Conservation (phyloP, 2,888 invertebrate species). For the Caenorhabditis sp. region DNA sequence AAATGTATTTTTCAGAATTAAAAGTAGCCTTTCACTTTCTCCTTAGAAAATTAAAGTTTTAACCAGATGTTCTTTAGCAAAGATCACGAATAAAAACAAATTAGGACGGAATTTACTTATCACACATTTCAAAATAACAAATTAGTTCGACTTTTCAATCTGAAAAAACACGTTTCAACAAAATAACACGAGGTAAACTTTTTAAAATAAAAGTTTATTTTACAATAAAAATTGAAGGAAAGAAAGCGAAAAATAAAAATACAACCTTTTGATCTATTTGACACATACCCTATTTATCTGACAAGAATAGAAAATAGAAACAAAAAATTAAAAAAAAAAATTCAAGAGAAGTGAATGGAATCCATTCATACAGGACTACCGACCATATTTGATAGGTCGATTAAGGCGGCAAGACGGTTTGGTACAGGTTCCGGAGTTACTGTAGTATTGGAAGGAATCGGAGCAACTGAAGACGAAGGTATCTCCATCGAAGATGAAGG, state of each 20-base stretch:
- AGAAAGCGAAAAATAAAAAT: neutral
- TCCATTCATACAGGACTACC: neutral
- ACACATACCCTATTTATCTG: neutral
- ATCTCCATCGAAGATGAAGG: neutral
- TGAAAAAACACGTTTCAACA: neutral
- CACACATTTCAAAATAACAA: neutral
- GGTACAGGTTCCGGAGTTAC: neutral
- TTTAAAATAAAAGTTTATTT: neutral
- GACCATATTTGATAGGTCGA: neutral
- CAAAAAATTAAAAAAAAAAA: neutral
- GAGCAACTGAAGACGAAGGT: neutral
- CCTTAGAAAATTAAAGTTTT: no score
- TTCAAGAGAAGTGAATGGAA: neutral
- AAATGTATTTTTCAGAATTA: no score
- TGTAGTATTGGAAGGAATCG: neutral
- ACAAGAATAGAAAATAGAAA: neutral
- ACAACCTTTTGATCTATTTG: neutral
- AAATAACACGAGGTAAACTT: neutral
- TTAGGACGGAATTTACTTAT: neutral
- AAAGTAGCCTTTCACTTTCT: neutral
- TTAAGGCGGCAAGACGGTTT: neutral
- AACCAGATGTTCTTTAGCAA: no score
- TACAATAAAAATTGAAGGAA: neutral
- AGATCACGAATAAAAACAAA: neutral
- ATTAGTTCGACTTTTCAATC: neutral